Base-by-base conservation (phyloP, 2,113 vertebrate species). In the Elaphurus davidianus region DNA sequence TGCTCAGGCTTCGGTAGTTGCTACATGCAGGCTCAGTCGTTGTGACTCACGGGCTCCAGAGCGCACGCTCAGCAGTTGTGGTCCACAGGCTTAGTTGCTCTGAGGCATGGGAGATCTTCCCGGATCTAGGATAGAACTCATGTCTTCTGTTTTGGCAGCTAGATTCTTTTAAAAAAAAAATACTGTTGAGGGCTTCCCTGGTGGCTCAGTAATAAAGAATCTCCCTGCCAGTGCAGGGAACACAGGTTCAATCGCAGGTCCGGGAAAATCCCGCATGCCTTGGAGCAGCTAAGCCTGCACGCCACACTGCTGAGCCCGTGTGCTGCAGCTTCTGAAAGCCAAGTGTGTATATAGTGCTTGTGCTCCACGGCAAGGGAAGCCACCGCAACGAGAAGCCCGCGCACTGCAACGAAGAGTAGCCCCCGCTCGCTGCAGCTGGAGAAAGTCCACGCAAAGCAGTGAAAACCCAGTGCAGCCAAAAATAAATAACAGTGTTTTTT, bases 371-470 rank as follows among this genome's bases (percentile, higher is more conserved):
- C 67, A 76, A 14, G 28, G 25, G 23, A 43, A 40, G 21, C 71
- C 71, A 13, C 71, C 5, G 6, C 67, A 13, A 13, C 6, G 36
- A 74, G 71, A 43, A 76, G 71, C 71, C 71, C 0, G 3, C 0
- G 0, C 21, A 7, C 19, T 0, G 0, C 71, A 43, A 27, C 0
- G 0, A 27, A 76, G 71, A 76, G 71, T 14, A 43, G 71, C 71
- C 36, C 71, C 71, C 0, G 2, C 71, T 43, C 0, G 6, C 71
- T 0, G 1, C 36, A 74, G 2, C 36, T 43, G 27, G 36, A 43
- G 36, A 74, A 74, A 25, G 71, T 36, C 71, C 36, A 74, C 1
- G 21, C 11, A 25, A 74, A 43, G 28, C 71, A 25, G 36, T 25
- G 71, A 74, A 14, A 40, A 43, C 19, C 21, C 11, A 0, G 11